phyloP scores from a whole-genome alignment of 2,888 invertebrate species.

The Lasiommata megera region DNA sequence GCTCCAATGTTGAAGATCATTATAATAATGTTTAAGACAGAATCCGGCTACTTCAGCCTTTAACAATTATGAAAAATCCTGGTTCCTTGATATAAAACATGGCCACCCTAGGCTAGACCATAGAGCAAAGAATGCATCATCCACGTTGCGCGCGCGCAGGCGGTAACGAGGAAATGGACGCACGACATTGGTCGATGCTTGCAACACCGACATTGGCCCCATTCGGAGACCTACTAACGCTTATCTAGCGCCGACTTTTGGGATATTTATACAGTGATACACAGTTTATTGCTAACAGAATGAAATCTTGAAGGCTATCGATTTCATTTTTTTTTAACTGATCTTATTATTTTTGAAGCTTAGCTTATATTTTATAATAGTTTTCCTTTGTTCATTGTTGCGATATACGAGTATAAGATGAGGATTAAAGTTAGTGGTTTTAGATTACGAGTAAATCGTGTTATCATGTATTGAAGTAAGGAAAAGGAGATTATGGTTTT shows the following conservation, averaged over 20 bases:
- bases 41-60: not conserved
- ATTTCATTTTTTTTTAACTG: not conserved
- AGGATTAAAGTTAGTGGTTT: no score
- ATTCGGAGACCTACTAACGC: conserved; percentile 70
- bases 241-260: conserved; percentile 56
- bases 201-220: conserved; percentile 78
- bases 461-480: no score
- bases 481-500: no score
- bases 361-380: no score
- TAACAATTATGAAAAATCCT: not conserved
- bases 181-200: conserved; percentile 64
- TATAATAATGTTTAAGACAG: not conserved
- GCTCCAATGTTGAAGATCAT: no score
- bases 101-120: conserved; percentile 1
- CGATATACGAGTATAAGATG: no score
- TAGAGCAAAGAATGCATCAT: conserved; percentile 24
- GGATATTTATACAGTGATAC: conserved; percentile 33
- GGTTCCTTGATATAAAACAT: not conserved
- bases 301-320: conserved; percentile 13
- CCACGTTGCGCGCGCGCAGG: conserved; percentile 9
- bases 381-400: no score
- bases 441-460: no score
- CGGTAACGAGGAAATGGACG: conserved; percentile 60
- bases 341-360: no score
- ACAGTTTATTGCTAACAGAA: conserved; percentile 6